These are phyloP conservation scores for Syndactyla subalaris DNA, from an alignment of 2,797 vertebrate genomes.

Conservation along the genomic window DNA sequence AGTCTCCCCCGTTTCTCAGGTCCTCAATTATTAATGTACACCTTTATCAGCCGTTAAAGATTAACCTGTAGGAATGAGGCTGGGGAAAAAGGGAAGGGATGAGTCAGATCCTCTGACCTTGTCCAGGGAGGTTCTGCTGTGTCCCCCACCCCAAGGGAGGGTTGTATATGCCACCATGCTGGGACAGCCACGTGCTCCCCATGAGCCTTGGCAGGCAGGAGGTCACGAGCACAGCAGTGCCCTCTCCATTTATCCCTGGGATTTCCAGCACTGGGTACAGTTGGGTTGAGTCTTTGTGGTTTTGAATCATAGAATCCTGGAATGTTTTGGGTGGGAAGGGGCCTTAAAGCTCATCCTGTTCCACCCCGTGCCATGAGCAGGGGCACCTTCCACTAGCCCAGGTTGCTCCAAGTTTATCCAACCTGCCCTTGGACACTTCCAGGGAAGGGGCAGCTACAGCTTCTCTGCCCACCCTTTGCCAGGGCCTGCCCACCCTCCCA, in stretches of 20 bases:
- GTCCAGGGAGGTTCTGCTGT: not conserved
- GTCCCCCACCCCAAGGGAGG: not conserved
- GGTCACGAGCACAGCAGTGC: not conserved
- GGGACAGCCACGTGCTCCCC: fast-evolving
- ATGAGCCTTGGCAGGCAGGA: not conserved
- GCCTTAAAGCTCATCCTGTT: not conserved
- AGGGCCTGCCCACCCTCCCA: not conserved
- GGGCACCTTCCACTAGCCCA: not conserved
- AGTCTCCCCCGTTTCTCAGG: fast-evolving
- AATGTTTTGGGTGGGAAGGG: not conserved
- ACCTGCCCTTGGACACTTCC: not conserved
- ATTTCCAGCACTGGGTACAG: not conserved
- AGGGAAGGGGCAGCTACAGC: not conserved
- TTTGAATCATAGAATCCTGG: not conserved
- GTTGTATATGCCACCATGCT: not conserved
- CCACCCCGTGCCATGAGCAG: not conserved
- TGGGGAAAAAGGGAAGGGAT: not conserved
- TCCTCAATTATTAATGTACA: not conserved
- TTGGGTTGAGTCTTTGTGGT: not conserved
- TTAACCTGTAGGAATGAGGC: not conserved
- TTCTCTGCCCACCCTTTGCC: not conserved
- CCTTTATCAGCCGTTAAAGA: not conserved
- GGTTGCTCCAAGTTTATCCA: fast-evolving
- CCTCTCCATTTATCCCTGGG: fast-evolving
- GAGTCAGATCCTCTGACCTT: not conserved